These are phyloP conservation scores for Leucoraja erinaceus DNA, from an alignment of 2,113 vertebrate species.

Conservation along the genomic window DNA sequence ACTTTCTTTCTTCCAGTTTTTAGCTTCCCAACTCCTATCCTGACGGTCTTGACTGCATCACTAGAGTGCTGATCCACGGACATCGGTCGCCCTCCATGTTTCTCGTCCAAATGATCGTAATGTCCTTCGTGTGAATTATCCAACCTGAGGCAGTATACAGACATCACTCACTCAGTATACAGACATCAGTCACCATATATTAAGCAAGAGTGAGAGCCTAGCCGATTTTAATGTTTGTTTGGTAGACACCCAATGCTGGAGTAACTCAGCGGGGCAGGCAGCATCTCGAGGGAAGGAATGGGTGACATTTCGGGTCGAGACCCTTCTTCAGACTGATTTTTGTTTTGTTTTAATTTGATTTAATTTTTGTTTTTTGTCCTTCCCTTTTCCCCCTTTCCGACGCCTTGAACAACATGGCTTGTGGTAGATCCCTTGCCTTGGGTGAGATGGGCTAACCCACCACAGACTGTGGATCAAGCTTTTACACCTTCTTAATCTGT, in stretches of 20 bases:
- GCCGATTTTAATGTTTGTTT: not conserved
- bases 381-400: not conserved
- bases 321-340: not conserved
- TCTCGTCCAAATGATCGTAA: not conserved
- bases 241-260: too few relatives aligned
- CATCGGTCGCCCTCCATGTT: not conserved
- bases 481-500: not conserved
- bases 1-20: not conserved
- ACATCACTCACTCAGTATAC: not conserved
- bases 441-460: not conserved
- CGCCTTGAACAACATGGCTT: not conserved
- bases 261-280: too few relatives aligned
- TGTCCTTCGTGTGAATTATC: not conserved
- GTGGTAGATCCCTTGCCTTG: not conserved
- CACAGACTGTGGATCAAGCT: slow-evolving; percentile 2
- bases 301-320: too few relatives aligned
- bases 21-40: not conserved
- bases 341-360: not conserved
- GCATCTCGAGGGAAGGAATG: too few relatives aligned
- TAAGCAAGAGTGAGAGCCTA: not conserved
- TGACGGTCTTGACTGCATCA: not conserved
- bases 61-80: not conserved
- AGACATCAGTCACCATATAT: not conserved
- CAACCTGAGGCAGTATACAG: not conserved
- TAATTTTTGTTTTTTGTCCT: too few relatives aligned